Evolutionary conservation across 2,797 vertebrate species (phyloP), one percentile per base, ranked within the genome.

Genomic region (Lithobates pipiens): DNA sequence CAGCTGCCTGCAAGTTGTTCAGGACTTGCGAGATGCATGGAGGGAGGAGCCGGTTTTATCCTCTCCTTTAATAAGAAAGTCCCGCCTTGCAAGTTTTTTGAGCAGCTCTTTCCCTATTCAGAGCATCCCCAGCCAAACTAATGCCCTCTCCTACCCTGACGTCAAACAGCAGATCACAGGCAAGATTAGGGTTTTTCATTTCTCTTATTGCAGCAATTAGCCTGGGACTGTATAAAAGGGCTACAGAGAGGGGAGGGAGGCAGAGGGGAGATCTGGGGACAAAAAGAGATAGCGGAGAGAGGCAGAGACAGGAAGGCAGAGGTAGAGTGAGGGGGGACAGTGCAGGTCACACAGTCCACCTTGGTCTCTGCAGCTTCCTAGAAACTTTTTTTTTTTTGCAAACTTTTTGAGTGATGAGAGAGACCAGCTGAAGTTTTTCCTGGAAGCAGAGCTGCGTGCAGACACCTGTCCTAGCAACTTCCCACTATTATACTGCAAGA

Each of bases 121-220:
- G 91, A 93, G 94, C 91, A 93, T 90, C 91, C 89, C 93, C 94
- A 93, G 95, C 94, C 95, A 95, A 95, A 95, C 94, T 94, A 95
- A 95, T 95, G 94, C 94, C 95, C 94, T 95, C 92, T 95, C 95
- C 95, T 95, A 94, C 94, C 94, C 93, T 95, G 95, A 95, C 94
- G 94, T 95, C 95, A 95, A 83, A 86, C 67, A 82, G 67, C 80
- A 95, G 94, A 95, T 95, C 94, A 95, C 93, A 94, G 94, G 94
- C 93, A 93, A 95, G 95, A 95, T 95, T 95, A 95, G 94, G 93
- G 92, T 94, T 95, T 95, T 95, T 95, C 94, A 94, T 95, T 95
- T 95, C 94, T 95, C 93, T 87, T 95, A 94, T 95, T 95, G 94
- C 95, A 94, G 94, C 95, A 95, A 95, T 95, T 95, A 95, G 94